These are phyloP conservation scores for Phenganax marumi DNA, from an alignment of 92 coral and sea anemone genomes.

Conservation along the genomic window DNA sequence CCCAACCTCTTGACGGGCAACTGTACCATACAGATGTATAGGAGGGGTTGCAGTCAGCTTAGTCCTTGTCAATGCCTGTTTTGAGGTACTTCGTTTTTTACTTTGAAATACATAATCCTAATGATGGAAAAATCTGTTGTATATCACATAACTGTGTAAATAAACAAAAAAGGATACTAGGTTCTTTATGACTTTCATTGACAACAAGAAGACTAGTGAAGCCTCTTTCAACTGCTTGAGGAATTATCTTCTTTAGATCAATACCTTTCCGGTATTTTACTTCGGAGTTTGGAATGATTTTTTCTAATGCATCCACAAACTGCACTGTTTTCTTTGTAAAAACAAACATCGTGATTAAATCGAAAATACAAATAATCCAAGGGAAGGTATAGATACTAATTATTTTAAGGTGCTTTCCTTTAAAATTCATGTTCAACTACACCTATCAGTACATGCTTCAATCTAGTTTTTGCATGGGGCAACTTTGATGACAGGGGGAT, in stretches of 20 bases:
- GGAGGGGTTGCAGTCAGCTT: too few species aligned
- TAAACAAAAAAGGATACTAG: slow-evolving; percentile 77
- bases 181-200: slow-evolving; percentile 83
- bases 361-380: background rate
- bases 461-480: too few species aligned
- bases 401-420: too few species aligned
- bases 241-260: slow-evolving; percentile 84
- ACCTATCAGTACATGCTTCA: too few species aligned
- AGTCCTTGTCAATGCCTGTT: too few species aligned
- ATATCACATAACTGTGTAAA: too few species aligned
- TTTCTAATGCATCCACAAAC: slow-evolving; percentile 79
- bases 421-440: background rate
- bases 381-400: background rate
- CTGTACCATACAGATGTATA: too few species aligned
- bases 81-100: background rate
- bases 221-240: slow-evolving; percentile 83
- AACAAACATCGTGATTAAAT: slow-evolving; percentile 2
- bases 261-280: slow-evolving; percentile 79
- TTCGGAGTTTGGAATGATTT: slow-evolving; percentile 86
- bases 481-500: too few species aligned
- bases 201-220: slow-evolving; percentile 78
- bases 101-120: background rate
- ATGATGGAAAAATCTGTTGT: too few species aligned
- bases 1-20: too few species aligned
- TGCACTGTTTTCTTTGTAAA: slow-evolving; percentile 68